Conservation (phyloP, 1,140 invertebrate species). For the Lanistes nyassanus region DNA sequence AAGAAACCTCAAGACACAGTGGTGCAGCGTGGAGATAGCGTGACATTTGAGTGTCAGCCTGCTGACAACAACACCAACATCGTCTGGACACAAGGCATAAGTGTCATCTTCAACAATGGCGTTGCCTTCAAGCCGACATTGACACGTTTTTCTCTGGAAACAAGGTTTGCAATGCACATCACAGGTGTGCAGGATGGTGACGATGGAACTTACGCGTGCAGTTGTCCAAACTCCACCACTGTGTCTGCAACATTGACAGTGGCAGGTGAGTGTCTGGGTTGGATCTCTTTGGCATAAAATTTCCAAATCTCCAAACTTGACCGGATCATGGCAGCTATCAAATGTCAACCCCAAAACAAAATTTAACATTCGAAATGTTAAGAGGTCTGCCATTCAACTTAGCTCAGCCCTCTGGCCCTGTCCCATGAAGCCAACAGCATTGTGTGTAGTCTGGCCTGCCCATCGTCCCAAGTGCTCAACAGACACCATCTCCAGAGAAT, state of each 20-base stretch:
- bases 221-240: constrained; percentile 13
- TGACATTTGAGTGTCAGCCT: constrained; percentile 5
- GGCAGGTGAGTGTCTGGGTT: too few relatives aligned
- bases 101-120: constrained; percentile 3
- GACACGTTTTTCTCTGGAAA: neutral
- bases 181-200: constrained; percentile 24
- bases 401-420: too few relatives aligned
- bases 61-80: neutral
- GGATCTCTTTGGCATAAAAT: too few relatives aligned
- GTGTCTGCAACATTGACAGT: constrained; percentile 32
- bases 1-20: constrained; percentile 5
- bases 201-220: constrained; percentile 32
- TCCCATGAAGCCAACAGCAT: too few relatives aligned
- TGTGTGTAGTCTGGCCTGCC: too few relatives aligned
- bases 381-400: too few relatives aligned
- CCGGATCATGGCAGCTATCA: too few relatives aligned
- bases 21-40: neutral
- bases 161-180: constrained; percentile 26
- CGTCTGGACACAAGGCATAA: constrained; percentile 6
- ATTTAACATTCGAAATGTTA: too few relatives aligned
- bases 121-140: neutral
- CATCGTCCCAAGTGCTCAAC: too few relatives aligned
- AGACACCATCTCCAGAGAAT: too few relatives aligned
- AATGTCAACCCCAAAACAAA: too few relatives aligned
- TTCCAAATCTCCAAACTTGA: too few relatives aligned